A percentile compares a stretch with the other conserved stretches of the same genome.
Conservation (phyloP, 1,140 invertebrate genomes). For the Parasteatoda tepidariorum region DNA sequence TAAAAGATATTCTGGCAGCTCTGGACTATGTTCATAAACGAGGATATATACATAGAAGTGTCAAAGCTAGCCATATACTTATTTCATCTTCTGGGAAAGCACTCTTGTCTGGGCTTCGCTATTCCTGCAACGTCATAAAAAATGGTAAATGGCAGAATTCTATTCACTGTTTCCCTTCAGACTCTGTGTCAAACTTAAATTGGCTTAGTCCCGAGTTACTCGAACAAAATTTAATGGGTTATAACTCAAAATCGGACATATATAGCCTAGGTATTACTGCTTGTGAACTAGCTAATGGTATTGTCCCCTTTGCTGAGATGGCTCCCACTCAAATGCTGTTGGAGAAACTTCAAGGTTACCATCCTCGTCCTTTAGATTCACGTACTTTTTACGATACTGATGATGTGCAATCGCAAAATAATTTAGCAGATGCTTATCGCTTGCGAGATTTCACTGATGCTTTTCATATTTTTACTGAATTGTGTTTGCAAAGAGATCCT, state of each 20-base stretch:
- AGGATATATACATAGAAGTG: conserved; percentile 86
- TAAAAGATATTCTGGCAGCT: conserved; percentile 81
- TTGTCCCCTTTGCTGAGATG: conserved; percentile 85
- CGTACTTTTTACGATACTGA: conserved; percentile 75
- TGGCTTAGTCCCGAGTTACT: conserved; percentile 93
- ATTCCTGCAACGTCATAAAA: conserved; percentile 78
- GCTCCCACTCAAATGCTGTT: conserved; percentile 87
- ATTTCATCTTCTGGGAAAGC: conserved; percentile 78
- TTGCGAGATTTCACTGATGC: conserved; percentile 76
- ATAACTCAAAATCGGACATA: conserved; percentile 89
- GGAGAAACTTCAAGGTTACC: conserved; percentile 85
- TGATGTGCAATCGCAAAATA: conserved; percentile 62
- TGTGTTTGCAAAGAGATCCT: conserved; percentile 78
- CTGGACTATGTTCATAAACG: conserved; percentile 86
- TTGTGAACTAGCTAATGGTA: conserved; percentile 90
- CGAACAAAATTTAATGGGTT: conserved; percentile 87
- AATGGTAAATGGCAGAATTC: conserved; percentile 77
- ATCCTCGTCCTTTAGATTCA: conserved; percentile 81
- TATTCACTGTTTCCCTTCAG: conserved; percentile 80
- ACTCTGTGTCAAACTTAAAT: conserved; percentile 79
- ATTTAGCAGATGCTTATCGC: conserved; percentile 55
- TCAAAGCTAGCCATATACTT: conserved; percentile 86
- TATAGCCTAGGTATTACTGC: conserved; percentile 89
- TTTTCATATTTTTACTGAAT: conserved; percentile 81
- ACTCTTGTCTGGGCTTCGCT: conserved; percentile 81